Conservation (phyloP, 1,140 invertebrate genomes). For the Phthorimaea operculella region DNA sequence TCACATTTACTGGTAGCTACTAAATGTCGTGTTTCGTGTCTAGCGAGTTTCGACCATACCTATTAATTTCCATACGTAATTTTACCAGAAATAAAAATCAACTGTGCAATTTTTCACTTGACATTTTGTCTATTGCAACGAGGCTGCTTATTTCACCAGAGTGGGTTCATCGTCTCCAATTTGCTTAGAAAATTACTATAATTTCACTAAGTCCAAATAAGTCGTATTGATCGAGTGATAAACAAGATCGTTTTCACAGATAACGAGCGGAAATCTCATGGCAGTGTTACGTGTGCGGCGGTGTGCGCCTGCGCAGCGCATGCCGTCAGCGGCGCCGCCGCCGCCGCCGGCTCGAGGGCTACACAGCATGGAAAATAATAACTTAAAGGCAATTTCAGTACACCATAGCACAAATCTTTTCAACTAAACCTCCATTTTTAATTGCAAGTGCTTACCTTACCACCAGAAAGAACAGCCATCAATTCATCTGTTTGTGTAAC, state of each 20-base stretch:
- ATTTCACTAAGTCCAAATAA: slow-evolving; percentile 1
- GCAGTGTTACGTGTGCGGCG: not conserved
- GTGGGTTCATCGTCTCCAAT: not conserved
- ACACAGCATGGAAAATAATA: too few relatives aligned
- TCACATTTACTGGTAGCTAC: not conserved
- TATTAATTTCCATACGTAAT: not conserved
- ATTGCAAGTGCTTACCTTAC: too few relatives aligned
- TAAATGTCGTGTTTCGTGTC: not conserved
- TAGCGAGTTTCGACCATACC: not conserved
- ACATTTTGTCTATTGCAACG: not conserved
- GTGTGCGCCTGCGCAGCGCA: not conserved
- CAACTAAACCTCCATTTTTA: too few relatives aligned
- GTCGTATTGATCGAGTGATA: not conserved
- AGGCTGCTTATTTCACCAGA: not conserved
- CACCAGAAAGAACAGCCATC: too few relatives aligned
- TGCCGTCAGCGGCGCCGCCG: too few relatives aligned
- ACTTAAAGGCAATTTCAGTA: too few relatives aligned
- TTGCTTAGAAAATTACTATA: not conserved
- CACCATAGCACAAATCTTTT: too few relatives aligned
- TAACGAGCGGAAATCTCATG: not conserved
- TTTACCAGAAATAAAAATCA: not conserved
- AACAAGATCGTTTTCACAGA: not conserved
- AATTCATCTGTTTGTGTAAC: too few relatives aligned
- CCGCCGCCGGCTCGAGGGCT: too few relatives aligned
- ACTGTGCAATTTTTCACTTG: not conserved